Conservation (phyloP, 2,113 vertebrate genomes). For the Colius striatus region DNA sequence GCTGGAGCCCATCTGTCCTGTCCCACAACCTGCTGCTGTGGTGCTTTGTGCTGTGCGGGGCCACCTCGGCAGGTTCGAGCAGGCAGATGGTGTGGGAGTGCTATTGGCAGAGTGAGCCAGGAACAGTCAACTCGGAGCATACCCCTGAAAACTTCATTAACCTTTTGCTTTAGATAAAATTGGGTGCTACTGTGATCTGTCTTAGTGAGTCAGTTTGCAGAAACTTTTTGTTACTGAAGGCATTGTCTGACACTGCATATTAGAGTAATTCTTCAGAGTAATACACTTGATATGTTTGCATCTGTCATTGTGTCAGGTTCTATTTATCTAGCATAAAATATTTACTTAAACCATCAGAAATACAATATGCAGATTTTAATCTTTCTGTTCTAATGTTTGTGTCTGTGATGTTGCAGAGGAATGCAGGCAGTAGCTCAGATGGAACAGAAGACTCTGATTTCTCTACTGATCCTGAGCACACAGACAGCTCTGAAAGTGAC, state of each 20-base stretch:
- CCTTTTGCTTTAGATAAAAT: neutral
- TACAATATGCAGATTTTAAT: neutral
- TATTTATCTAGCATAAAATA: neutral
- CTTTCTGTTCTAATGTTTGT: conserved; percentile 31
- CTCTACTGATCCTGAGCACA: conserved; percentile 95
- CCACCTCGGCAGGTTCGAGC: accelerated
- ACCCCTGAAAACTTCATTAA: too few species aligned
- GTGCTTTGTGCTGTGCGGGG: neutral
- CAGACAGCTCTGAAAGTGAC: conserved; percentile 96
- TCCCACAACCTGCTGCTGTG: neutral
- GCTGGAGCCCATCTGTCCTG: neutral
- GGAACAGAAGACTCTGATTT: conserved; percentile 98
- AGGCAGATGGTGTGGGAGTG: neutral
- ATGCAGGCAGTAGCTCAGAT: conserved; percentile 95
- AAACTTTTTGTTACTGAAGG: neutral
- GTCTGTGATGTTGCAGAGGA: conserved; percentile 83
- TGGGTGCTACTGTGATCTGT: accelerated
- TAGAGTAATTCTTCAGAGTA: neutral
- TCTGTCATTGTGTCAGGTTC: neutral
- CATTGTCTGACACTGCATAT: accelerated
- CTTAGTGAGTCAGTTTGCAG: neutral
- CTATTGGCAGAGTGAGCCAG: neutral
- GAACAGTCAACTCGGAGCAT: accelerated
- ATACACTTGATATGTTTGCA: neutral
- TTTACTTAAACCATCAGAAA: neutral